Percentiles rank a stretch among this genome's conserved stretches.
These are phyloP conservation scores for Ctenicera cuprea DNA, from an alignment of 2,888 invertebrate species.

Conservation along the genomic window DNA sequence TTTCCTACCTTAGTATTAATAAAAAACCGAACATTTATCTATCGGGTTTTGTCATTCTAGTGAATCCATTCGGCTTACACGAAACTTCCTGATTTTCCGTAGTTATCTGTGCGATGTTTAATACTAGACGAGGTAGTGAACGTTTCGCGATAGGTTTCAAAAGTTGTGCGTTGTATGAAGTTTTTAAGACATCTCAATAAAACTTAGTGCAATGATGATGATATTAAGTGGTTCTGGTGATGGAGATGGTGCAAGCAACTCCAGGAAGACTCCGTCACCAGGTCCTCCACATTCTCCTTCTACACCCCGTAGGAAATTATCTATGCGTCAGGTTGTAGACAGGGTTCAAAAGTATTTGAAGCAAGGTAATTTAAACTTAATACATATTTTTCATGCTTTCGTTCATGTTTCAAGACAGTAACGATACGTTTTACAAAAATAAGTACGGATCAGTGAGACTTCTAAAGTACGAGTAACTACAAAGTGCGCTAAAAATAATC, in stretches of 20 bases:
- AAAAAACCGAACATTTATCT: constrained; percentile 39
- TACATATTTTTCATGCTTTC: too few species aligned
- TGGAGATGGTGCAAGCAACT: constrained; percentile 28
- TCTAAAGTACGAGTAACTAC: too few species aligned
- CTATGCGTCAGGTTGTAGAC: constrained; percentile 65
- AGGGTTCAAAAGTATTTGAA: constrained; percentile 65
- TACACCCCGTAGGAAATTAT: constrained; percentile 61
- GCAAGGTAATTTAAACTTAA: constrained; percentile 58
- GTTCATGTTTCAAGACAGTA: not conserved
- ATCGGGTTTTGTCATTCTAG: constrained; percentile 14
- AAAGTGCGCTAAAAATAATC: too few species aligned
- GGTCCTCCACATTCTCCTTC: constrained; percentile 63
- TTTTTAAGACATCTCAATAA: not conserved
- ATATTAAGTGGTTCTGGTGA: constrained; percentile 37
- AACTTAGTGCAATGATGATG: constrained; percentile 40
- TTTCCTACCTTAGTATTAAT: constrained; percentile 40
- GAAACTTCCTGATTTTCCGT: constrained; percentile 7
- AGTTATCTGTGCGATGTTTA: constrained; percentile 5
- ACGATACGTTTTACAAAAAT: not conserved
- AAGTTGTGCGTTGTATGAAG: constrained; percentile 8
- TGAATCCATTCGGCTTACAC: constrained; percentile 21
- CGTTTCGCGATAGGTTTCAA: not conserved
- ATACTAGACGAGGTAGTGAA: not conserved
- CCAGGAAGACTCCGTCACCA: constrained; percentile 28
- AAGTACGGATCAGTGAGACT: too few species aligned